These are phyloP conservation scores for Anoplius nigerrimus DNA, from an alignment of 2,888 invertebrate genomes.

Conservation along the genomic window DNA sequence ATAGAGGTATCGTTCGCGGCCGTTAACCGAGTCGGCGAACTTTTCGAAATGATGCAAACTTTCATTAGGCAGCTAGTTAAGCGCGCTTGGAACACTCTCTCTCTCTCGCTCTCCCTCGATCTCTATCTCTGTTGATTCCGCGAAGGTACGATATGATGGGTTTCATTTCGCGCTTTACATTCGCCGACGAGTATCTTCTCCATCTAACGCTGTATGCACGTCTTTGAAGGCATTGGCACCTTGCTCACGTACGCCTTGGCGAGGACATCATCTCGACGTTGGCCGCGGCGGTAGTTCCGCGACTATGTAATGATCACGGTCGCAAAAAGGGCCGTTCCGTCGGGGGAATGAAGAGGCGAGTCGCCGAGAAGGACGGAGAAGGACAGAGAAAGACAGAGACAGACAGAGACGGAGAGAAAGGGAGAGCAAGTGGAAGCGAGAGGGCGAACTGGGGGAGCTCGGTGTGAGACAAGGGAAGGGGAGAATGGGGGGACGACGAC, in stretches of 20 bases:
- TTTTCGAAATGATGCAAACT: conserved; percentile 46
- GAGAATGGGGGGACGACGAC: conserved; percentile 11
- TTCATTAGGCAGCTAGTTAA: conserved; percentile 59
- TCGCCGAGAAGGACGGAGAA: conserved; percentile 18
- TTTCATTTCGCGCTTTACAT: conserved; percentile 38
- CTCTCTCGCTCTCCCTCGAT: background rate
- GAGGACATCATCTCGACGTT: conserved; percentile 45
- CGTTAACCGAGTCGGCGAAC: conserved; percentile 43
- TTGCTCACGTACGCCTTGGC: conserved; percentile 40
- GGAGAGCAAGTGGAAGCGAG: conserved; percentile 9
- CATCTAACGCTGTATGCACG: conserved; percentile 24
- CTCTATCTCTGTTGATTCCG: background rate
- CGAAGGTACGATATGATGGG: conserved; percentile 15
- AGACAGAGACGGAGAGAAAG: background rate
- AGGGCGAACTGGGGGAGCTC: conserved; percentile 18
- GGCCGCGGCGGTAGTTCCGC: conserved; percentile 21
- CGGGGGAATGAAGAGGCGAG: conserved; percentile 9
- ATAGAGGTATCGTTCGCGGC: conserved; percentile 11
- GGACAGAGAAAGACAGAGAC: conserved; percentile 25
- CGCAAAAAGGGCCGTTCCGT: conserved; percentile 36
- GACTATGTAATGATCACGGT: conserved; percentile 39
- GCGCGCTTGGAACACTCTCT: conserved; percentile 47
- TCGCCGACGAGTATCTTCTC: conserved; percentile 21
- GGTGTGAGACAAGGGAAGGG: background rate
- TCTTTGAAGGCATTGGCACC: conserved; percentile 43